phyloP scores from a whole-genome alignment of 1,140 invertebrate species.

The Calycopis cecrops region DNA sequence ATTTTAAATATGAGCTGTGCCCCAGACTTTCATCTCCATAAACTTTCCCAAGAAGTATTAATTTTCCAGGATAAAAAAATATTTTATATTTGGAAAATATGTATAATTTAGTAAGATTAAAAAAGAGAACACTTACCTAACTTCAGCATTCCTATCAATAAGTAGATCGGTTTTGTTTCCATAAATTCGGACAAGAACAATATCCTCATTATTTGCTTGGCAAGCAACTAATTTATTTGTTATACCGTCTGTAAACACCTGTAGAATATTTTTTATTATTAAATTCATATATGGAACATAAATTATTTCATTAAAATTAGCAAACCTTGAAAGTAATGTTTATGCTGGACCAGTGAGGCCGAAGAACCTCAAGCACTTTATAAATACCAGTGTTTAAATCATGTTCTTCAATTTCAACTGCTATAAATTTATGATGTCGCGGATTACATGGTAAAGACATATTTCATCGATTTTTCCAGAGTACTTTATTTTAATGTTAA shows the following conservation, averaged over 20 bases:
- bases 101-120: conserved; percentile 5
- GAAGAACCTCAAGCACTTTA: conserved; percentile 15
- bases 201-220: conserved; percentile 49
- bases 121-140: conserved; percentile 73
- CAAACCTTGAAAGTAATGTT: conserved; percentile 16
- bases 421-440: conserved; percentile 14
- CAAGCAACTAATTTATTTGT: conserved; percentile 95
- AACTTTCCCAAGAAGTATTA: no score
- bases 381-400: conserved; percentile 14
- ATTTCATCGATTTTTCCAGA: background rate
- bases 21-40: no score
- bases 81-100: background rate
- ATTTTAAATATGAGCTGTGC: no score
- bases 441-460: conserved; percentile 15
- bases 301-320: conserved; percentile 2
- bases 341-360: conserved; percentile 8
- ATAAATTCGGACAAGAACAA: conserved; percentile 93
- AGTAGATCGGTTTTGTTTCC: conserved; percentile 95
- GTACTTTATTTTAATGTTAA: no score
- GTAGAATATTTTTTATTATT: conserved; percentile 24
- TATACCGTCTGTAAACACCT: conserved; percentile 96
- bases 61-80: no score
- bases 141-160: conserved; percentile 92
- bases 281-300: background rate
- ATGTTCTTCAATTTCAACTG: conserved; percentile 16